These are phyloP conservation scores for Gymnothorax javanicus DNA, from an alignment of 2,797 vertebrate genomes.

Conservation along the genomic window DNA sequence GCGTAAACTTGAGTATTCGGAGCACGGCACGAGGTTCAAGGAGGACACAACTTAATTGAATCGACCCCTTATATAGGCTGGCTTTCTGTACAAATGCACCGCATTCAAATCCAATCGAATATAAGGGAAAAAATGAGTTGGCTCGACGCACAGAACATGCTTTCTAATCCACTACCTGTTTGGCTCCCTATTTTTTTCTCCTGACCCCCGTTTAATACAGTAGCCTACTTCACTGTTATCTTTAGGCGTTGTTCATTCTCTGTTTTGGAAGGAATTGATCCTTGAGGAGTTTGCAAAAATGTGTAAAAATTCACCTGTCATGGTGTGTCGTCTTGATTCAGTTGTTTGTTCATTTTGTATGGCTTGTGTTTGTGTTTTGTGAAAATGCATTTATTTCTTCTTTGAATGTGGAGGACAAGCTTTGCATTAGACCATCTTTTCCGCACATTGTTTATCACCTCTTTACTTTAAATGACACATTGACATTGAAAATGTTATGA, in stretches of 20 bases:
- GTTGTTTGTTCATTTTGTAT: neutral
- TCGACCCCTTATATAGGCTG: neutral
- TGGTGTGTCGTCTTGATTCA: neutral
- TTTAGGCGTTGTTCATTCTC: neutral
- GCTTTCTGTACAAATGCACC: neutral
- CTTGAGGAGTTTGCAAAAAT: neutral
- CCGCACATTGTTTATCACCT: neutral
- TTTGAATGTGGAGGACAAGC: neutral
- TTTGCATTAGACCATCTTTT: neutral
- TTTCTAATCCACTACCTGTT: neutral
- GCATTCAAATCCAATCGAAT: neutral
- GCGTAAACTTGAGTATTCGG: neutral
- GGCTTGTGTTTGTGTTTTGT: neutral
- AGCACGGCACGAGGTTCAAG: neutral
- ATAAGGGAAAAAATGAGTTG: neutral
- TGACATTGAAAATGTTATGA: neutral
- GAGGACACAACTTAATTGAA: slow-evolving; percentile 20
- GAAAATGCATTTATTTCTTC: neutral
- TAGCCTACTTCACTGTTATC: neutral
- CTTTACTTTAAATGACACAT: neutral
- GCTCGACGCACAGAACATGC: neutral
- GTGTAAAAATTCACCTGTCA: neutral
- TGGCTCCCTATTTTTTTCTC: neutral
- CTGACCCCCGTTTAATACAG: neutral
- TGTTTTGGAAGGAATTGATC: neutral